phyloP scores from a whole-genome alignment of 2,888 invertebrate species.

The Cecidostiba fungosa region DNA sequence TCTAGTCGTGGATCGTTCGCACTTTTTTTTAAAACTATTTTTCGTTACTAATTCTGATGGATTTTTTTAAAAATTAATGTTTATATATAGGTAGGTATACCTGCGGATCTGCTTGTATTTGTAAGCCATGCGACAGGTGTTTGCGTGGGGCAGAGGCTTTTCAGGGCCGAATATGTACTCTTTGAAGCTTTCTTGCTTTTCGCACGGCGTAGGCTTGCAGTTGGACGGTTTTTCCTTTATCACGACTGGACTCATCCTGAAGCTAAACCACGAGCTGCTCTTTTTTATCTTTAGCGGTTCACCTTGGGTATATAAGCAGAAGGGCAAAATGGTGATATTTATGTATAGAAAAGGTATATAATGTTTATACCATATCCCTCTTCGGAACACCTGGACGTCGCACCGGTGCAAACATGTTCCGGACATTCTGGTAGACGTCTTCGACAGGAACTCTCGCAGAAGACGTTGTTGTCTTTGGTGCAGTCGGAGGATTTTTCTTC shows the following conservation, averaged over 20 bases:
- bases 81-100: neutral
- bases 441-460: conserved; percentile 32
- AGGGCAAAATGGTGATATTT: neutral
- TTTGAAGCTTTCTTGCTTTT: conserved; percentile 57
- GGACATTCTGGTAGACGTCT: conserved; percentile 54
- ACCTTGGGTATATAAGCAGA: neutral
- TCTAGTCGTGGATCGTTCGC: conserved; percentile 57
- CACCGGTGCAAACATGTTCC: neutral
- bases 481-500: conserved; percentile 45
- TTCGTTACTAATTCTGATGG: neutral
- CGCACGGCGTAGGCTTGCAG: conserved; percentile 7
- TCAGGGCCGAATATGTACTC: conserved; percentile 62
- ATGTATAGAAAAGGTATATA: neutral
- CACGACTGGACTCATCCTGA: neutral
- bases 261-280: conserved; percentile 8
- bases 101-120: conserved; percentile 40
- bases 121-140: conserved; percentile 55
- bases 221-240: conserved; percentile 51
- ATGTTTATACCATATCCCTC: conserved; percentile 46
- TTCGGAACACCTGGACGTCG: conserved; percentile 61
- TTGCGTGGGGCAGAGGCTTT: conserved; percentile 51
- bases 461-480: neutral
- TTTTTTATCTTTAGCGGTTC: neutral
- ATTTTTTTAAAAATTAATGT: no score
- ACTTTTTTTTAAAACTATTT: conserved; percentile 18